Evolutionary conservation across 2,888 invertebrate species (phyloP), one percentile per base, ranked within the genome.

Genomic region (Habrosyne pyritoides): DNA sequence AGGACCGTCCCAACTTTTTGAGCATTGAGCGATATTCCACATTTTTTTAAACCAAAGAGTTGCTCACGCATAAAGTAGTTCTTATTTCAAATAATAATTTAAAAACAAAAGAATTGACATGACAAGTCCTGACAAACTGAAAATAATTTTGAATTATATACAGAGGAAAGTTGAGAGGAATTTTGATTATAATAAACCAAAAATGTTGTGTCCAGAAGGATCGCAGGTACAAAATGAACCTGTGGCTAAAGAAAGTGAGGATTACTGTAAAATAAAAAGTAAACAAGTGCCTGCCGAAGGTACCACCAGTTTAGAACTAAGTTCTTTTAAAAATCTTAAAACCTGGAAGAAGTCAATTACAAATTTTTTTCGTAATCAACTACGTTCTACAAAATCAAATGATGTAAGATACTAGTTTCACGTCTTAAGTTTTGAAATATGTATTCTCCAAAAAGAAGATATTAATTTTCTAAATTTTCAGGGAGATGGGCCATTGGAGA

Each of bases 281-380:
- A 84, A 79, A 63, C 84, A 81, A 64, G 61, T 79, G 53, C 77
- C 81, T 22, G 69, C 68, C 42, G 88, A 87, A 71, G 87, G 83
- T 49, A 70, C 79, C 53, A 76, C 75, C 58, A 79, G 70, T 67
- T 59, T 84, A 64, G 91, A 90, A 66, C 68, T 89, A 61, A 78
- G 77, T 65, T 83, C 89, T 21, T 89, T 76, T 52, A 91, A 82
- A 79, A 82, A 81, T 69, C 83, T 86, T 12, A 91, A 85, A 65
- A 87, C 83, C 53, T 92, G 91, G 92, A 92, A 89, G 68, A 91
- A 90, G 66, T 90, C 92, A 33, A 81, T 92, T 53, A 77, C 90
- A 2, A 89, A 86, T 69, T 91, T 92, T 70, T 92, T 92, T 75
- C 84, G 90, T 48, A 84, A 86, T 66, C 90, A 88, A 67, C 75